Percentiles rank a stretch among this genome's conserved stretches.
phyloP scores from a whole-genome alignment of 2,797 vertebrate species.

The Antennarius maculatus region DNA sequence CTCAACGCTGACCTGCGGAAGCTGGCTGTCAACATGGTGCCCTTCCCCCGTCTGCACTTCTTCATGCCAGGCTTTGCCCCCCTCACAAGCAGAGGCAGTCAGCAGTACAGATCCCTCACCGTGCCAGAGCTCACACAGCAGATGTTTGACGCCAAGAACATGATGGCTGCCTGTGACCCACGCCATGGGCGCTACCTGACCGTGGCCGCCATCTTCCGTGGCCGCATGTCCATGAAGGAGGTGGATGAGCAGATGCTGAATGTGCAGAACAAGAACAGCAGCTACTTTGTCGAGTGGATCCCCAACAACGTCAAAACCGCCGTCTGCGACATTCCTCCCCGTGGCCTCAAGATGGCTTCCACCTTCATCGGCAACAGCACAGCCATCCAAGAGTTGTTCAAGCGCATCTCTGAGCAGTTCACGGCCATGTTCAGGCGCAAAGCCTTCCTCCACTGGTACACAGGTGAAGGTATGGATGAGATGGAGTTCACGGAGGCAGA shows the following conservation, averaged over 20 bases:
- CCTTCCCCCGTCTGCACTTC: slow-evolving; percentile 87
- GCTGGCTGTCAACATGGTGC: slow-evolving; percentile 87
- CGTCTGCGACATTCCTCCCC: slow-evolving; percentile 85
- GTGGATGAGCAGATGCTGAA: slow-evolving; percentile 88
- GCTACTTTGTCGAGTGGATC: slow-evolving; percentile 88
- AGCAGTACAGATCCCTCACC: slow-evolving; percentile 84
- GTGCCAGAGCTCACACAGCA: slow-evolving; percentile 87
- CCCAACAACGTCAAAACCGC: slow-evolving; percentile 88
- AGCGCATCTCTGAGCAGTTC: slow-evolving; percentile 91
- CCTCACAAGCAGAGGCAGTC: slow-evolving; percentile 85
- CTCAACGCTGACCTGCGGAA: slow-evolving; percentile 86
- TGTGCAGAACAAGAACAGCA: slow-evolving; percentile 88
- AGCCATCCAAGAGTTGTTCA: slow-evolving; percentile 87
- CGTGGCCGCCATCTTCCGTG: slow-evolving; percentile 85
- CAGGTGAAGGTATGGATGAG: slow-evolving; percentile 87
- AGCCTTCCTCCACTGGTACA: slow-evolving; percentile 89
- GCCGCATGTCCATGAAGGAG: slow-evolving; percentile 89
- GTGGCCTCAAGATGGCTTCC: slow-evolving; percentile 86
- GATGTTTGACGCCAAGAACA: slow-evolving; percentile 88
- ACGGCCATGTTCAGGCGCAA: slow-evolving; percentile 89
- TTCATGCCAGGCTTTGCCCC: slow-evolving; percentile 88
- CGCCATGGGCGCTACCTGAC: slow-evolving; percentile 86
- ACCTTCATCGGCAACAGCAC: slow-evolving; percentile 88
- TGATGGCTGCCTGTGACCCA: slow-evolving; percentile 87
- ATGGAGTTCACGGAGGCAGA: slow-evolving; percentile 87